Evolutionary conservation across 2,797 vertebrate genomes (phyloP), one percentile per base, ranked within the genome.

Genomic region (Sternarchorhynchus goeldii): DNA sequence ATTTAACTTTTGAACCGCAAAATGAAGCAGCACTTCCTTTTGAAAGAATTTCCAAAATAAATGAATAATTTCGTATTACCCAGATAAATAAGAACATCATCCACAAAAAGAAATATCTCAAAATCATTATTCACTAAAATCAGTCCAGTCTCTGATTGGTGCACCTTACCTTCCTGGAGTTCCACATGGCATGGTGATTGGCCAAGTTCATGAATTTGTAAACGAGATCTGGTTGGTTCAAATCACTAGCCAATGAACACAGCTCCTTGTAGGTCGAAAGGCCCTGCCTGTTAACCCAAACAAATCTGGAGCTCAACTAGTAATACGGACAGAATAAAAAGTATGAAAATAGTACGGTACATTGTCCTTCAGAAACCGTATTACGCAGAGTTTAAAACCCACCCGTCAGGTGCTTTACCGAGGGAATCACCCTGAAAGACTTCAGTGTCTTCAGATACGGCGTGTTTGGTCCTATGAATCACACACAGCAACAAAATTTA

Each of bases 131-230:
- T 63, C 20, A 6, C 45, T 56, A 17, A 77, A 5, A 29, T 63
- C 32, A 10, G 50, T 58, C 4, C 17, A 32, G 36, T 55, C n/a
- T 2, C 64, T 12, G 17, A 41, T 18, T 41, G 39, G 20, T n/a
- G 21, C 3, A 6, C 4, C 20, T 91, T 92, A 99, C 98, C 97
- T 99, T 99, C 86, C 97, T 94, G 16, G 98, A 99, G 89, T 97
- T 99, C 98, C 98, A 99, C 97, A 99, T 98, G 75, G 98, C 98
- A 41, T 99, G 97, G 87, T 99, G 98, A 90, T 99, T 99, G 82
- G 98, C 97, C 83, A 99, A 88, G 88, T 99, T 99, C 97, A 99
- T 98, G 89, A 99, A 99, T 88, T 99, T 99, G 89, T 99, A 99
- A 65, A 99, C 94, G 1, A 99, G 93, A 84, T 99, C 97, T 16